Percentiles rank a stretch among this genome's conserved stretches.
Conservation (phyloP, 23 tunicate species). For the Halocynthia roretzi region DNA sequence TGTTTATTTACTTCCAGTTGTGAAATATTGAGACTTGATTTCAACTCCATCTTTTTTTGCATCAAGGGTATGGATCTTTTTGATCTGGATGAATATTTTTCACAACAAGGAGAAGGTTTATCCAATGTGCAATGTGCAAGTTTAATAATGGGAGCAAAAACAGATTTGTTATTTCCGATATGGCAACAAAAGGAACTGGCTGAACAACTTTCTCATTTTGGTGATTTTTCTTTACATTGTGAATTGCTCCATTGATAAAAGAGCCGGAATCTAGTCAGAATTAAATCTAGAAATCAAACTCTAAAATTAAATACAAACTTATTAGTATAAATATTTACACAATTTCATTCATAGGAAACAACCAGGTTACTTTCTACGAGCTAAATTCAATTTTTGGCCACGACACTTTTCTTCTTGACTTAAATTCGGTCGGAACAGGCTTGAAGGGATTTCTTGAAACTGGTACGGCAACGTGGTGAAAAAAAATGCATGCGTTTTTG, state of each 20-base stretch:
- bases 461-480: conserved; percentile 14
- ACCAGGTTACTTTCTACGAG: conserved; percentile 70
- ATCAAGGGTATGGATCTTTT: conserved; percentile 89
- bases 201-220: conserved; percentile 39
- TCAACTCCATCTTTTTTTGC: background rate
- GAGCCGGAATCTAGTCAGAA: background rate
- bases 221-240: conserved; percentile 8
- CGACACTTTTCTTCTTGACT: conserved; percentile 88
- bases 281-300: background rate
- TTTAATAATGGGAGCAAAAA: conserved; percentile 73
- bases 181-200: conserved; percentile 82
- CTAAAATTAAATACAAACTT: background rate
- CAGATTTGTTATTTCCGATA: conserved; percentile 77
- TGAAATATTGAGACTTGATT: background rate
- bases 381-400: conserved; percentile 86
- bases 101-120: conserved; percentile 16
- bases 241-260: background rate
- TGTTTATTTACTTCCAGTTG: background rate
- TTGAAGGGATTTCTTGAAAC: conserved; percentile 92
- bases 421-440: conserved; percentile 75
- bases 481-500: too few relatives aligned
- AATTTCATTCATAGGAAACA: conserved; percentile 59
- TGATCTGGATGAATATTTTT: conserved; percentile 68
- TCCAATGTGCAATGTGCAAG: conserved; percentile 49
- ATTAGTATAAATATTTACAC: background rate